Percentiles rank a stretch among this genome's conserved stretches.
These are phyloP conservation scores for Chaetops frenatus DNA, from an alignment of 2,113 vertebrate genomes.

Conservation along the genomic window DNA sequence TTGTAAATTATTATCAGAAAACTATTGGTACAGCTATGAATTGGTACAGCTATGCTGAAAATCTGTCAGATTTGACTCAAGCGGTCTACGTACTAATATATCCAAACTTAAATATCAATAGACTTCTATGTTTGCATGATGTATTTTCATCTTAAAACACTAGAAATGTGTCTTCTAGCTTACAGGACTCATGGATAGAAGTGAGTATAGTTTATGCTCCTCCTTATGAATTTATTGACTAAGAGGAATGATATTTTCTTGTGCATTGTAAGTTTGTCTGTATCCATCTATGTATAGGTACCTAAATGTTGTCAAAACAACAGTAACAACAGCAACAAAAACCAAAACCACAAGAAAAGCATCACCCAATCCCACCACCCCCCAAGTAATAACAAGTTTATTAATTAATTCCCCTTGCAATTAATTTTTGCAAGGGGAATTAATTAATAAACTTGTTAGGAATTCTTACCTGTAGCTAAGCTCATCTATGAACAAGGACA, in stretches of 20 bases:
- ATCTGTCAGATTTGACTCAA: not conserved
- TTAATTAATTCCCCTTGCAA: too few relatives aligned
- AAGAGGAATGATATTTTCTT: not conserved
- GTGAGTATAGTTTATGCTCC: not conserved
- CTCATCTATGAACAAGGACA: not conserved
- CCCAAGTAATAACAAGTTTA: too few relatives aligned
- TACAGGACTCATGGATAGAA: not conserved
- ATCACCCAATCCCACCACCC: not conserved
- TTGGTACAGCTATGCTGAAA: not conserved
- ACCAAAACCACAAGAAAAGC: not conserved
- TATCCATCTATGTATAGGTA: not conserved
- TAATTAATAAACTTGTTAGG: too few relatives aligned
- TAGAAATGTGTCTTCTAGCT: not conserved
- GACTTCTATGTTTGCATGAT: not conserved
- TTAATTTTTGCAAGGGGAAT: too few relatives aligned
- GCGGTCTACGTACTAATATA: not conserved
- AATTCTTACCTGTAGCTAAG: not conserved
- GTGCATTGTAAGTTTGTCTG: not conserved
- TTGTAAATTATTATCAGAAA: not conserved
- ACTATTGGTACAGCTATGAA: not conserved
- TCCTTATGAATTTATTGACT: not conserved
- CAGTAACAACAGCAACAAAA: not conserved
- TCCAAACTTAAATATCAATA: constrained; percentile 7
- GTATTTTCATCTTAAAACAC: not conserved
- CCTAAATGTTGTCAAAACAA: not conserved